Percentiles rank a stretch among this genome's conserved stretches.
phyloP scores from a whole-genome alignment of 92 coral and sea anemone species.

The Palythoa grandis region DNA sequence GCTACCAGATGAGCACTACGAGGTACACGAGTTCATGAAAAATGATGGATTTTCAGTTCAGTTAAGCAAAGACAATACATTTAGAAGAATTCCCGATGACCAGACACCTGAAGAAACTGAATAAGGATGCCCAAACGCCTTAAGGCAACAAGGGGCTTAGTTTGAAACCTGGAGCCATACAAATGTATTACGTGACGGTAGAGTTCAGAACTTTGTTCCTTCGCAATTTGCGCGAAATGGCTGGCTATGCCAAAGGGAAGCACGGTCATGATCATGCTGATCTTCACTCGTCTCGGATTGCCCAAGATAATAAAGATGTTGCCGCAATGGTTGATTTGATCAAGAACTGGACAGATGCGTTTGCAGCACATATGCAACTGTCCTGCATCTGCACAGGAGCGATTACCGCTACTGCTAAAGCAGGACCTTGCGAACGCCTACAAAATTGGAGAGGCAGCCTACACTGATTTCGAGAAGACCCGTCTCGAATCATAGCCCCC shows the following conservation, averaged over 20 bases:
- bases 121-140: slow-evolving; percentile 64
- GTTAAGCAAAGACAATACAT: slow-evolving; percentile 1
- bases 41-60: slow-evolving; percentile 50
- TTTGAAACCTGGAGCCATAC: slow-evolving; percentile 65
- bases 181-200: slow-evolving; percentile 55
- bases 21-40: slow-evolving; percentile 48
- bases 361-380: slow-evolving; percentile 53
- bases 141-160: slow-evolving; percentile 68
- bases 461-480: too few relatives aligned
- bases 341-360: too few relatives aligned
- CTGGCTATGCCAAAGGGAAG: slow-evolving; percentile 35
- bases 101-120: slow-evolving; percentile 69
- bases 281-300: slow-evolving; percentile 44
- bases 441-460: too few relatives aligned
- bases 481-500: slow-evolving; percentile 15
- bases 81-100: slow-evolving; percentile 62
- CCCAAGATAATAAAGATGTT: slow-evolving; percentile 50
- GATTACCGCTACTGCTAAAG: slow-evolving; percentile 51
- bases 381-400: slow-evolving; percentile 56
- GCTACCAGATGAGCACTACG: slow-evolving; percentile 53
- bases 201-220: slow-evolving; percentile 58
- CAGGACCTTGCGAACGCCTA: slow-evolving; percentile 40
- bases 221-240: slow-evolving; percentile 55
- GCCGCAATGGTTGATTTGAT: slow-evolving; percentile 20
- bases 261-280: slow-evolving; percentile 29